These are phyloP conservation scores for Fragum fragum DNA, from an alignment of 2,888 invertebrate genomes.

Conservation along the genomic window DNA sequence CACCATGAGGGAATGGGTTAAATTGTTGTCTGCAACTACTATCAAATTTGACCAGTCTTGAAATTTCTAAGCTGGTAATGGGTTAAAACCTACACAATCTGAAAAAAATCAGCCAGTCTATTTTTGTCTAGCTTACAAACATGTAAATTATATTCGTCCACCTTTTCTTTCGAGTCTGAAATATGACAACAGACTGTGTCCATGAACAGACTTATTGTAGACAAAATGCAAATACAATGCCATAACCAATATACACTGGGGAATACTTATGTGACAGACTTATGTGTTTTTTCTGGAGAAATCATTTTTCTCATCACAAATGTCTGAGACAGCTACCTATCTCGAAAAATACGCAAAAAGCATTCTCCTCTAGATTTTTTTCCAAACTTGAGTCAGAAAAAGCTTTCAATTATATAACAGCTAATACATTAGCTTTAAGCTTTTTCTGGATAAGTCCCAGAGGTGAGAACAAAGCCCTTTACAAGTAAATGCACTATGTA, in stretches of 20 bases:
- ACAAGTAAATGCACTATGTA: neutral
- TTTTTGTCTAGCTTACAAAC: no score
- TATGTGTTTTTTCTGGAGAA: neutral
- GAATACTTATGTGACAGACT: conserved; percentile 5
- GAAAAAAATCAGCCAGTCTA: no score
- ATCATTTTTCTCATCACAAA: neutral
- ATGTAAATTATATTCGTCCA: neutral
- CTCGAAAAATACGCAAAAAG: no score
- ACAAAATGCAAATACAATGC: conserved; percentile 13
- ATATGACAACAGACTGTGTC: neutral
- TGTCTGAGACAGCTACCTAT: no score
- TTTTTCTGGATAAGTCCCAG: conserved; percentile 8
- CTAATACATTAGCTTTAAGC: conserved; percentile 18
- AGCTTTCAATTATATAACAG: conserved; percentile 12
- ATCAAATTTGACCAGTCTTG: no score
- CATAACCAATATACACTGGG: conserved; percentile 1
- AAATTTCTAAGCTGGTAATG: no score
- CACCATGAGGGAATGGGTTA: no score
- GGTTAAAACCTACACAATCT: no score
- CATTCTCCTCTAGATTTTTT: no score
- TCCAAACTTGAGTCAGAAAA: neutral
- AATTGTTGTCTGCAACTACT: no score
- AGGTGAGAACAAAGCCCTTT: conserved; percentile 18
- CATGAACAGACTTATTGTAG: neutral
- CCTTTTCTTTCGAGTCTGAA: neutral